These are phyloP conservation scores for Crambe crambe DNA, from an alignment of 37 sponge, comb jelly and placozoan species.

Conservation along the genomic window DNA sequence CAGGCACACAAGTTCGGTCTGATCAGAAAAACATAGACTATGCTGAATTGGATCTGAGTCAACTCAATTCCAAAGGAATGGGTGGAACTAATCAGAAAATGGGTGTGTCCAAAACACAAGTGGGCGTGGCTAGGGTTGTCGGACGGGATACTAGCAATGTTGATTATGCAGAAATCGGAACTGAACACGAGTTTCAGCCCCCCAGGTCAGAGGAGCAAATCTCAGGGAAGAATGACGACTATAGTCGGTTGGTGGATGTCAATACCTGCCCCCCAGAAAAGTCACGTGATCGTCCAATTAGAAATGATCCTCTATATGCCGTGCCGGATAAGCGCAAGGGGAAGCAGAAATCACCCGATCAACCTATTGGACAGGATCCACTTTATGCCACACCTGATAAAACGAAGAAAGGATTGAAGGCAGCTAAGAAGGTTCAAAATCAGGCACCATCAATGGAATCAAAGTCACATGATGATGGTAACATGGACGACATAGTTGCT, in stretches of 20 bases:
- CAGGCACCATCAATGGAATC: too few relatives aligned
- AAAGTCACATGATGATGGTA: too few relatives aligned
- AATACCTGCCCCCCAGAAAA: neutral
- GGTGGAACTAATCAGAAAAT: neutral
- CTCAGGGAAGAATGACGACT: neutral
- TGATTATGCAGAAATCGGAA: neutral
- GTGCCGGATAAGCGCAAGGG: neutral
- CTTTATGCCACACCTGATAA: neutral
- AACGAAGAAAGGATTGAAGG: too few relatives aligned
- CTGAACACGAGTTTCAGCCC: neutral
- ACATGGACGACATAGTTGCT: too few relatives aligned
- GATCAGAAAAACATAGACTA: neutral
- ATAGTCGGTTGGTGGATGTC: slow-evolving; percentile 5
- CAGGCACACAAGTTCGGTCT: too few relatives aligned
- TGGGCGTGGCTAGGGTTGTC: too few relatives aligned
- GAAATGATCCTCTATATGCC: slow-evolving; percentile 11
- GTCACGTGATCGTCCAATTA: neutral
- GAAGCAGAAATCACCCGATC: too few relatives aligned
- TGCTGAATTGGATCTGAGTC: neutral
- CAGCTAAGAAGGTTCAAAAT: neutral
- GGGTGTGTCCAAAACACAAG: neutral
- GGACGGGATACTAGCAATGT: too few relatives aligned
- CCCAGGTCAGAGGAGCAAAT: neutral
- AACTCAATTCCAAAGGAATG: neutral
- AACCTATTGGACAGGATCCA: neutral